Evolutionary conservation across 1,140 invertebrate species (phyloP), one percentile per base, ranked within the genome.

Genomic region (Eufriesea mexicana): DNA sequence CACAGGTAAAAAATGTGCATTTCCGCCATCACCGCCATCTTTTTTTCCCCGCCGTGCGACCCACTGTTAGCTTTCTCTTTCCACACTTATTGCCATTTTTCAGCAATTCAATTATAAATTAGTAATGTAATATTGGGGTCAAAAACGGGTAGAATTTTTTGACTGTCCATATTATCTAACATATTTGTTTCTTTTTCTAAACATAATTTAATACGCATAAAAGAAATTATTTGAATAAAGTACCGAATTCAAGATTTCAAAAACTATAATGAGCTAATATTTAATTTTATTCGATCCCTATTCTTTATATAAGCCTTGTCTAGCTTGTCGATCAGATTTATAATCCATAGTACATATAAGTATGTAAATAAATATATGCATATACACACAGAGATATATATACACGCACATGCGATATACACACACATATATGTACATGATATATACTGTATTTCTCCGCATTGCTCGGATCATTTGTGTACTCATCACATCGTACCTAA

Each of bases 51-150:
- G n/a, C 28, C 54, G 47, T 57, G 25, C 80, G 73, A 83, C 47
- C 66, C 49, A 78, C 80, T 83, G 66, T 70, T 77, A 45, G 74
- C 80, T 83, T 83, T 83, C 73, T 83, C 75, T 83, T 78, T 68
- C 55, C 62, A 45, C 25, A 68, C 42, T 67, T 82, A 75, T 66
- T 25, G 14, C 42, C 23, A 42, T 45, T 74, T 64, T 45, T 51
- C 35, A 25, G 2, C 2, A 59, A 74, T 76, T 66, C 14, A 67
- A 67, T n/a, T 23, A 76, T 8, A 16, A 42, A 42, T 45, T 20
- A 2, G 20, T 12, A 18, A 47, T 64, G 12, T 16, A 14, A 12
- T 16, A 28, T 28, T 47, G 23, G 2, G 35, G 47, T 57, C 16
- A 14, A 20, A n/a, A 62, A 20, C 1, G 18, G 23, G 7, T 0